These are phyloP conservation scores for Barnardius zonarius DNA, from an alignment of 2,113 vertebrate genomes.

Conservation along the genomic window DNA sequence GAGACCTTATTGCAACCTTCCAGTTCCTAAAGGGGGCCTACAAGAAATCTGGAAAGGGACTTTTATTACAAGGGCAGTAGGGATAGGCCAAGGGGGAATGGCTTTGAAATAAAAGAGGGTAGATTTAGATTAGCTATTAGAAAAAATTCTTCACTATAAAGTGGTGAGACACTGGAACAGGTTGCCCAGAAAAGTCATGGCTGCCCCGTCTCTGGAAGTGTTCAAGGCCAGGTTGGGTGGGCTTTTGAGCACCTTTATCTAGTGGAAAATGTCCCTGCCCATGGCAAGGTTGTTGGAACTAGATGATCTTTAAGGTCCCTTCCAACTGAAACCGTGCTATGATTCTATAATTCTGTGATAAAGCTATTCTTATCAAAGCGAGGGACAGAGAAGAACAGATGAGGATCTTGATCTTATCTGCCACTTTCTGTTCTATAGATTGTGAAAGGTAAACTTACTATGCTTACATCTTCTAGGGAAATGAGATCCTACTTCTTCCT, in stretches of 20 bases:
- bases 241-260: not conserved
- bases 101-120: not conserved
- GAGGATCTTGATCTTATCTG: not conserved
- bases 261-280: not conserved
- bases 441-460: not conserved
- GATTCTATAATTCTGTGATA: not conserved
- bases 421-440: not conserved
- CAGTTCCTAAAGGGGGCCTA: not conserved
- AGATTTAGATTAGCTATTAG: not conserved
- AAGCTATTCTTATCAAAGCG: fast-evolving
- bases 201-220: not conserved
- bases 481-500: not conserved
- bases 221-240: not conserved
- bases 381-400: not conserved
- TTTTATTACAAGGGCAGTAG: not conserved
- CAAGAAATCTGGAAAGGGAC: not conserved
- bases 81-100: not conserved
- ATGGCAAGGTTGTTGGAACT: not conserved
- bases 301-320: not conserved
- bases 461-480: not conserved
- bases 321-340: not conserved
- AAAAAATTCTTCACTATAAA: not conserved
- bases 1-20: not conserved
- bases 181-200: not conserved
- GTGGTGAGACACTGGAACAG: not conserved